phyloP scores from a whole-genome alignment of 2,888 invertebrate species.

The Drosophila acutilabella region DNA sequence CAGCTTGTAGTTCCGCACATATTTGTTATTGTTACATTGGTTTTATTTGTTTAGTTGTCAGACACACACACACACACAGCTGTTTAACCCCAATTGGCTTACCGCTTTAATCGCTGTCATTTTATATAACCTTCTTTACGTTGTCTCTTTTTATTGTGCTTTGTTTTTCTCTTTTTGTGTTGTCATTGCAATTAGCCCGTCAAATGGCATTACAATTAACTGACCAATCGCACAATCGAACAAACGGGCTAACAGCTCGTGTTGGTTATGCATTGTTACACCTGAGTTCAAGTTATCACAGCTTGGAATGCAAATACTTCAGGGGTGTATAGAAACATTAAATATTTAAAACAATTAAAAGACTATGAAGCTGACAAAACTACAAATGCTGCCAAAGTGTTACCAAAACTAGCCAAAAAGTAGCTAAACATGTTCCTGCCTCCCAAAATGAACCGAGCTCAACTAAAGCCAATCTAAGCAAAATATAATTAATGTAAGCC shows the following conservation, averaged over 20 bases:
- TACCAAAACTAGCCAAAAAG: too few species aligned
- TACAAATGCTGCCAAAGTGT: too few species aligned
- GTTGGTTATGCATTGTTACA: conserved; percentile 50
- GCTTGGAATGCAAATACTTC: conserved; percentile 1
- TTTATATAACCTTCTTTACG: conserved; percentile 24
- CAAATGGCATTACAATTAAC: conserved; percentile 51
- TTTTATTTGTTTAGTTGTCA: conserved; percentile 11
- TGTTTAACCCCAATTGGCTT: conserved; percentile 68
- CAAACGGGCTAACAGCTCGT: conserved; percentile 14
- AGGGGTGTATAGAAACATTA: too few species aligned
- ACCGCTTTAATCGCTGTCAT: conserved; percentile 23
- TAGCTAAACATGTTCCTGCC: too few species aligned
- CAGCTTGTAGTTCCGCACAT: background rate
- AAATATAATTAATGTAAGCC: background rate
- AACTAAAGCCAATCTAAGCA: background rate
- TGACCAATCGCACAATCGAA: conserved; percentile 18
- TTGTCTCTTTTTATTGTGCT: conserved; percentile 2
- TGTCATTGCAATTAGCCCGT: conserved; percentile 56
- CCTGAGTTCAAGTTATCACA: conserved; percentile 10
- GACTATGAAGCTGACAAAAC: too few species aligned
- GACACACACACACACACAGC: conserved; percentile 51
- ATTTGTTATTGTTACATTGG: conserved; percentile 2
- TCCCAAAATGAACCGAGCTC: background rate
- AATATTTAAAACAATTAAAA: too few species aligned
- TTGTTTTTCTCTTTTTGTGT: conserved; percentile 6